Percentiles rank a stretch among this genome's conserved stretches.
phyloP scores from a whole-genome alignment of 2,797 vertebrate genomes.

The Malacoctenus gilli region DNA sequence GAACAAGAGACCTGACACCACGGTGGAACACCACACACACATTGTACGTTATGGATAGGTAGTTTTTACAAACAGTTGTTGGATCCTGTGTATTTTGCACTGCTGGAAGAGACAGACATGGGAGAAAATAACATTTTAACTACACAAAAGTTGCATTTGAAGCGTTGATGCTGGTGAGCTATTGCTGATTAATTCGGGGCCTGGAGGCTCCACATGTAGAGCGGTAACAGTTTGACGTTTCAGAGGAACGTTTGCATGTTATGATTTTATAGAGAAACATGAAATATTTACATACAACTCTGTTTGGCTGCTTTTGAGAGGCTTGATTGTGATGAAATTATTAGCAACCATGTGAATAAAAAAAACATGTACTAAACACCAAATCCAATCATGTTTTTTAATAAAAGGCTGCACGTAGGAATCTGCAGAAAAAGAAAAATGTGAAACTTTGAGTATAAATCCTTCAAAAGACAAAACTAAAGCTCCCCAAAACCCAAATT shows the following conservation, averaged over 20 bases:
- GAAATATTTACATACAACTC: constrained; percentile 65
- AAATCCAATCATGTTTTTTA: constrained; percentile 9
- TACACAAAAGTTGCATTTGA: constrained; percentile 59
- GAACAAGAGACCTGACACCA: constrained; percentile 24
- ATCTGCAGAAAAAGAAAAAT: constrained; percentile 27
- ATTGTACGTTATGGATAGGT: constrained; percentile 75
- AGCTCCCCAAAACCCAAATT: background rate
- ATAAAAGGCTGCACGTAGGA: constrained; percentile 25
- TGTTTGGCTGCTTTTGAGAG: constrained; percentile 4
- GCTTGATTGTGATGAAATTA: constrained; percentile 24
- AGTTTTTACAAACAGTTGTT: constrained; percentile 85
- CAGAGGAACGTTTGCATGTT: no score
- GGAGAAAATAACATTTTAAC: constrained; percentile 19
- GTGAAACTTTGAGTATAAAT: constrained; percentile 46
- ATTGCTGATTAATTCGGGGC: constrained; percentile 50
- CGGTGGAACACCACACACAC: constrained; percentile 37
- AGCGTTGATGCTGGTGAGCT: constrained; percentile 63
- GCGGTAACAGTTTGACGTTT: no score
- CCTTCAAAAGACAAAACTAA: constrained; percentile 69
- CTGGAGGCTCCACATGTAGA: no score
- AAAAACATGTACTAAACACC: constrained; percentile 14
- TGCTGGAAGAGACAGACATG: constrained; percentile 30
- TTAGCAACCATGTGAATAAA: constrained; percentile 12
- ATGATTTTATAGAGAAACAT: no score
- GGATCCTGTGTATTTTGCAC: constrained; percentile 73